Percentiles rank a stretch among this genome's conserved stretches.
Conservation (phyloP, 2,797 vertebrate genomes). For the Intellagama lesueurii region DNA sequence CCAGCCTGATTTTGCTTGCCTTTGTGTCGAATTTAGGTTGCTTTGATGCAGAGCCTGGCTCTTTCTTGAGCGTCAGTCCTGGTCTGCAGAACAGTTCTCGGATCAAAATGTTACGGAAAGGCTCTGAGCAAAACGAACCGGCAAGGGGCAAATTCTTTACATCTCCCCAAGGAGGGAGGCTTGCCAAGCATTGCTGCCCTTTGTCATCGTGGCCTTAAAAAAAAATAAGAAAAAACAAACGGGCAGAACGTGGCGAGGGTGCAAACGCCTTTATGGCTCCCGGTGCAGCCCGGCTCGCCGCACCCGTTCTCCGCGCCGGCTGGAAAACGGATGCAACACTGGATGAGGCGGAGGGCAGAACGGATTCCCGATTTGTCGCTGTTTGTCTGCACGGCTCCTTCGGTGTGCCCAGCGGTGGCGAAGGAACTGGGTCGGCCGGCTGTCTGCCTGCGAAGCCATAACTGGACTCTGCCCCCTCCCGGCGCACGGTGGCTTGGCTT, state of each 20-base stretch:
- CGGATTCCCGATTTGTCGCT: neutral
- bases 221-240: no score
- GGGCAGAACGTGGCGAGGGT: no score
- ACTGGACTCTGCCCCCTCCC: neutral
- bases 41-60: neutral
- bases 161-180: no score
- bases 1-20: neutral
- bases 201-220: no score
- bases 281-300: neutral
- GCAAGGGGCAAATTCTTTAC: no score
- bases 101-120: no score
- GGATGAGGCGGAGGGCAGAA: neutral
- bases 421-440: neutral
- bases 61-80: neutral
- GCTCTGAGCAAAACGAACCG: neutral
- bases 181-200: no score
- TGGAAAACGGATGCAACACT: no score
- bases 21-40: no score
- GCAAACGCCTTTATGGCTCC: neutral
- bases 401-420: neutral
- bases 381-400: neutral
- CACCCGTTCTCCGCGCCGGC: neutral
- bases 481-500: neutral
- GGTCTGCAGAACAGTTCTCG: neutral
- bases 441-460: neutral